Evolutionary conservation across 1,140 invertebrate genomes (phyloP), one percentile per base, ranked within the genome.

Genomic region (Drosophila nikananu): DNA sequence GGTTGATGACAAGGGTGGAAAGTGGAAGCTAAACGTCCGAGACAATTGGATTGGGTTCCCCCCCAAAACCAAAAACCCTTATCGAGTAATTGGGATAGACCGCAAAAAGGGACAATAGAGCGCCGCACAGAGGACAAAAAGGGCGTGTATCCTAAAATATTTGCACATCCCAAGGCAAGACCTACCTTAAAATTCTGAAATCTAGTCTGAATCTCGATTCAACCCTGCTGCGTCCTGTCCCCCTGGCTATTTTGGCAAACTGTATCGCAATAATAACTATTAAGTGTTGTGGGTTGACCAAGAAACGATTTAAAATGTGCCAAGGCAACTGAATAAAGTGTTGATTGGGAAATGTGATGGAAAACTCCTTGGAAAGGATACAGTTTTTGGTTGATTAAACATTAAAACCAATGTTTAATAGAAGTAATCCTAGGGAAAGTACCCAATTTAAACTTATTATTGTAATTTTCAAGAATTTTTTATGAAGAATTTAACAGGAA

Each of bases 1-100:
- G 39, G 44, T 39, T 73, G 67, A 52, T 73, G 71, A 73, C 67
- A 61, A 61, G 71, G 71, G 71, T 52, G 46, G 42, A 52, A 39
- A 49, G 35, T 66, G 62, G 60, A 46, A 46, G 58, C 71, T 89
- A 74, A 86, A 77, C 77, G 61, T 54, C 55, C 80, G 71, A 32
- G 37, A 82, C 66, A 82, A 80, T 86, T 63, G 55, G 52, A 74
- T 87, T 80, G 68, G 77, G 48, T 59, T 63, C 12, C 9, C 21
- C 64, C 42, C 21, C 32, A 7, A 30, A n/a, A 10, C 30, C 42
- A 7, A 39, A 37, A 57, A 57, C 54, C 54, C 23, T 66, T 72
- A 72, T 73, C 66, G 67, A 48, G 35, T 74, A 73, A 72, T 74
- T 74, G 71, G 48, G 67, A 74, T 73, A 73, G 41, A 73, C 71